Conservation (phyloP, 37 sponge, comb jelly and placozoan species). For the Chondrosia reniformis region DNA sequence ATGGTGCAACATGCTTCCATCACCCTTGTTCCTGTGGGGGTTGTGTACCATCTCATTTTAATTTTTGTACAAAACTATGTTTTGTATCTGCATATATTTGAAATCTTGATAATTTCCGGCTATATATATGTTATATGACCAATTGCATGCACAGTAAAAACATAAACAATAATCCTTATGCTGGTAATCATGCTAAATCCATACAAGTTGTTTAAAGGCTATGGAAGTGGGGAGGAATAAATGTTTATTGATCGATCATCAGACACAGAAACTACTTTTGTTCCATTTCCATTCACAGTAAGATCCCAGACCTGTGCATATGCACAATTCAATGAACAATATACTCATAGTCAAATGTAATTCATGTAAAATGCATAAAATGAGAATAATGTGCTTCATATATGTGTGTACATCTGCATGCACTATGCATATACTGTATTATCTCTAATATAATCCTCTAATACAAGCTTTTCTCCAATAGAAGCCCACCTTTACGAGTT, state of each 20-base stretch:
- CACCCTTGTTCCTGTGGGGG: no score
- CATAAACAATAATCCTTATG: background rate
- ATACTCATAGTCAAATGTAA: background rate
- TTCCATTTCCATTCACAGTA: slow-evolving; percentile 65
- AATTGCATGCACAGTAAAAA: background rate
- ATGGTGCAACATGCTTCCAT: no score
- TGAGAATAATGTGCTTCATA: background rate
- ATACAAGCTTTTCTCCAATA: no score
- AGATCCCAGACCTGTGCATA: slow-evolving; percentile 86
- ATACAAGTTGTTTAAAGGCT: background rate
- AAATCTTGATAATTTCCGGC: background rate
- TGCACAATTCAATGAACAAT: background rate
- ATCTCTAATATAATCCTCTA: no score
- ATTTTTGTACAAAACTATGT: background rate
- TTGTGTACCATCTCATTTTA: no score
- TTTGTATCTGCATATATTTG: background rate
- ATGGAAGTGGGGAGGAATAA: slow-evolving; percentile 69
- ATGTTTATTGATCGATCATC: slow-evolving; percentile 81
- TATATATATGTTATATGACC: background rate
- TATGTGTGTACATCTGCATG: background rate
- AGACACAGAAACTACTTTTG: slow-evolving; percentile 88
- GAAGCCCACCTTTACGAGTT: no score
- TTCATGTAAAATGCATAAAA: background rate
- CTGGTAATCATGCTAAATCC: background rate
- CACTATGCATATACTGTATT: background rate